Percentiles rank a stretch among this genome's conserved stretches.
phyloP scores from a whole-genome alignment of 2,113 vertebrate species.

The Seriola aureovittata region DNA sequence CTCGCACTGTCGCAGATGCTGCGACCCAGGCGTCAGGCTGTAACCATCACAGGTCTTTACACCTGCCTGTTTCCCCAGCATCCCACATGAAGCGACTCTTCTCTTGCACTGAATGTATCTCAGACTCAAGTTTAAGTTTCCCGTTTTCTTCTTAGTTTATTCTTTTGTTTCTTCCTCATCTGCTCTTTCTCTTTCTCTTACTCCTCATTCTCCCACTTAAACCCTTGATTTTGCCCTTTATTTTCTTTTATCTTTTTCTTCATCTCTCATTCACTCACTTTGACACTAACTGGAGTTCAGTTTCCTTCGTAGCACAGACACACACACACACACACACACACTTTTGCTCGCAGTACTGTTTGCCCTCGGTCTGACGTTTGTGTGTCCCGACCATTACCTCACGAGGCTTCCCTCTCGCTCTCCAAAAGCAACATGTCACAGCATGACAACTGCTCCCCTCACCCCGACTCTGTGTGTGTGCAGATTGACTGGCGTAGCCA shows the following conservation, averaged over 20 bases:
- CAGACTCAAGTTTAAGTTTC: too few species aligned
- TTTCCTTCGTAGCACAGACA: constrained; percentile 1
- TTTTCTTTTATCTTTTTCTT: background rate
- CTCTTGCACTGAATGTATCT: too few species aligned
- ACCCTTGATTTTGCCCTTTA: background rate
- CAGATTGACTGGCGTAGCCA: constrained; percentile 49
- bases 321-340: constrained; percentile 9
- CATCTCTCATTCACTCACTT: background rate
- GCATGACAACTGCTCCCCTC: constrained; percentile 62
- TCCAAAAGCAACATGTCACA: constrained; percentile 74
- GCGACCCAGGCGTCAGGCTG: too few species aligned
- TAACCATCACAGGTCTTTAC: too few species aligned
- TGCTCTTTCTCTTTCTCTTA: too few species aligned
- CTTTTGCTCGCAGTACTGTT: background rate
- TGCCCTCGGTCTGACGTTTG: constrained; percentile 38
- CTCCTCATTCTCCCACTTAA: background rate
- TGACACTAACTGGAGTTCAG: too few species aligned
- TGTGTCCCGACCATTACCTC: constrained; percentile 57
- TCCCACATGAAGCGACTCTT: too few species aligned
- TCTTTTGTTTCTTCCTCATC: background rate
- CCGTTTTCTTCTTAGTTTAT: too few species aligned
- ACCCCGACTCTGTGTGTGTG: constrained; percentile 30
- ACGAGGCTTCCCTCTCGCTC: constrained; percentile 53
- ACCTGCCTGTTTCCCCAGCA: too few species aligned
- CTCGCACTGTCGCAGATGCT: too few species aligned